Evolutionary conservation across 2,113 vertebrate genomes (phyloP), one percentile per base, ranked within the genome.

Genomic region (Callospermophilus lateralis): DNA sequence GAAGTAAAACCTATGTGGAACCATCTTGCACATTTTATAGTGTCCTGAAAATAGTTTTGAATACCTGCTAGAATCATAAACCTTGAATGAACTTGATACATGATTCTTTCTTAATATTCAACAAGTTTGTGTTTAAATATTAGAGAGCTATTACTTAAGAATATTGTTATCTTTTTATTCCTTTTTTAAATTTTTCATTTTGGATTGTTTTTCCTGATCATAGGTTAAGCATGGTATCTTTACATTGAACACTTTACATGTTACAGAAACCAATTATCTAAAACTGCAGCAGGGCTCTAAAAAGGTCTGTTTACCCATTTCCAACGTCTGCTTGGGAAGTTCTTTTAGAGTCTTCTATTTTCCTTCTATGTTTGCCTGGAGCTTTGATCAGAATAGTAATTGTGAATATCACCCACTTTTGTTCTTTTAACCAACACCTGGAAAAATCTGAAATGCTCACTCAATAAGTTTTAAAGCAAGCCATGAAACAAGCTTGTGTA

Each of bases 1-100:
- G 99, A 99, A 99, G 99, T 99, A 99, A 99, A 99, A 99, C 99
- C 99, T 99, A 99, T 99, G 99, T 98, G 99, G 99, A 99, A 99
- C 98, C 98, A 98, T 98, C 97, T 98, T 98, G 98, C 96, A 98
- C 97, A 98, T 98, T 98, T 98, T 99, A 98, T 98, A 98, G 98
- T 98, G 97, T 98, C 98, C 99, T 99, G 98, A 98, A 98, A 97
- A 98, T 98, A 98, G 13, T 87, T 98, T 98, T 6, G 55, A 96
- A 73, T 97, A 89, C 96, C 97, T 98, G 96, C 96, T 98, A 92
- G 88, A 97, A 94, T 86, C 93, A 17, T 93, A 74, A 98, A 97
- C 92, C 84, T 51, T 97, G 95, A 97, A 97, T 96, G 89, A 97
- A 95, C 95, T 97, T 32, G 12, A 97, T 91, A 95, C 84, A 97